These are phyloP conservation scores for Carpatolechia fugitivella DNA, from an alignment of 2,888 invertebrate genomes.

Conservation along the genomic window DNA sequence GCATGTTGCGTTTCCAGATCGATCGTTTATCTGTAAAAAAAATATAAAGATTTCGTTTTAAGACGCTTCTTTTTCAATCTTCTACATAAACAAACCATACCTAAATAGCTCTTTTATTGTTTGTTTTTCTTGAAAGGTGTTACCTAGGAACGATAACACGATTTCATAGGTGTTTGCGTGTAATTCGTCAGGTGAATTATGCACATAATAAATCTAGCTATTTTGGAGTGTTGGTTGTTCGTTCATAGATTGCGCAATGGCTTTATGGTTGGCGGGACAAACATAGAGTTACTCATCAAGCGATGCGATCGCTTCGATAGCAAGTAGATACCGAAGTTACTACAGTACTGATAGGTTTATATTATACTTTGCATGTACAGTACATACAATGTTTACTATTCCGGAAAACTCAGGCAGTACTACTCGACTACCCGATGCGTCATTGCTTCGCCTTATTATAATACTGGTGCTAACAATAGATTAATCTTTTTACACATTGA, in stretches of 20 bases:
- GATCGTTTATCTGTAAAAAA: too few species aligned
- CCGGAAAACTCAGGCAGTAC: constrained; percentile 36
- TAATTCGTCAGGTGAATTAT: constrained; percentile 13
- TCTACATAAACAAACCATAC: too few species aligned
- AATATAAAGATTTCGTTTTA: too few species aligned
- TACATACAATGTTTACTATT: constrained; percentile 25
- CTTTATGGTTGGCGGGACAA: constrained; percentile 42
- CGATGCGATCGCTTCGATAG: constrained; percentile 22
- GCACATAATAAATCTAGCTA: constrained; percentile 21
- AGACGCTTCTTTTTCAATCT: too few species aligned
- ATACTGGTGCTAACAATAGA: too few species aligned
- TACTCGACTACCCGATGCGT: constrained; percentile 7
- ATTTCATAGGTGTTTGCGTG: too few species aligned
- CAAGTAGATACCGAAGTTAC: constrained; percentile 10
- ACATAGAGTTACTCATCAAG: constrained; percentile 45
- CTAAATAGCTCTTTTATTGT: too few species aligned
- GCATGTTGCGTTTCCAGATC: too few species aligned
- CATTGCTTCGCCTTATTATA: not conserved
- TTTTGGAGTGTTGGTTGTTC: constrained; percentile 14
- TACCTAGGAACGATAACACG: too few species aligned
- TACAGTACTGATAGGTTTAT: not conserved
- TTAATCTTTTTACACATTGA: too few species aligned
- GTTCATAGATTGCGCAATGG: constrained; percentile 37
- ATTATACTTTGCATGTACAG: not conserved
- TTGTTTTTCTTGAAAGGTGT: too few species aligned